These are phyloP conservation scores for Clinocottus analis DNA, from an alignment of 2,113 vertebrate species.

Conservation along the genomic window DNA sequence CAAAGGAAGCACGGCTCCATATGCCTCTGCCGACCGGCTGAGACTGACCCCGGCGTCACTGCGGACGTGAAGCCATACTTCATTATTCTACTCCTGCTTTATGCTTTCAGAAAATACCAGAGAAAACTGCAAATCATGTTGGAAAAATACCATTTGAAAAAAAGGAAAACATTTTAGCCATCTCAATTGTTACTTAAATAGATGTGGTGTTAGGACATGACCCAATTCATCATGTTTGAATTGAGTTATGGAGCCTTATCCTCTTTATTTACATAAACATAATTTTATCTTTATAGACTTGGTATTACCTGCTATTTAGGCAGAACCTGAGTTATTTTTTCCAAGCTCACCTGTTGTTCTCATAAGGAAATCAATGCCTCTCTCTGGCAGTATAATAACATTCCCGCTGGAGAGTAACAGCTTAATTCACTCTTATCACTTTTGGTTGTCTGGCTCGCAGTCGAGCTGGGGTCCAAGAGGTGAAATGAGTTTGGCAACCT, in stretches of 20 bases:
- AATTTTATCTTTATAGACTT: slow-evolving; percentile 63
- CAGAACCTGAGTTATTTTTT: slow-evolving; percentile 67
- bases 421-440: slow-evolving; percentile 84
- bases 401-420: slow-evolving; percentile 79
- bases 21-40: slow-evolving; percentile 59
- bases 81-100: slow-evolving; percentile 47
- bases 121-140: slow-evolving; percentile 37
- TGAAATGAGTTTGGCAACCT: slow-evolving; percentile 89
- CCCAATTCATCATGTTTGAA: slow-evolving; percentile 64
- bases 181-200: slow-evolving; percentile 34
- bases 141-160: slow-evolving; percentile 50
- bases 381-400: slow-evolving; percentile 82
- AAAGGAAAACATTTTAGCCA: slow-evolving; percentile 53
- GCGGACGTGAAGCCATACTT: slow-evolving; percentile 33
- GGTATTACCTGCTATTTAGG: slow-evolving; percentile 68
- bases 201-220: slow-evolving; percentile 48
- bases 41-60: slow-evolving; percentile 54
- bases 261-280: slow-evolving; percentile 66
- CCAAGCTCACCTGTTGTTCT: slow-evolving; percentile 83
- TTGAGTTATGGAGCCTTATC: slow-evolving; percentile 56
- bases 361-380: slow-evolving; percentile 79
- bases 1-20: slow-evolving; percentile 72
- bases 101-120: slow-evolving; percentile 22
- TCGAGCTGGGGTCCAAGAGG: slow-evolving; percentile 84
- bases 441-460: slow-evolving; percentile 83